phyloP scores from a whole-genome alignment of 2,113 vertebrate genomes.

The Geococcyx californianus region DNA sequence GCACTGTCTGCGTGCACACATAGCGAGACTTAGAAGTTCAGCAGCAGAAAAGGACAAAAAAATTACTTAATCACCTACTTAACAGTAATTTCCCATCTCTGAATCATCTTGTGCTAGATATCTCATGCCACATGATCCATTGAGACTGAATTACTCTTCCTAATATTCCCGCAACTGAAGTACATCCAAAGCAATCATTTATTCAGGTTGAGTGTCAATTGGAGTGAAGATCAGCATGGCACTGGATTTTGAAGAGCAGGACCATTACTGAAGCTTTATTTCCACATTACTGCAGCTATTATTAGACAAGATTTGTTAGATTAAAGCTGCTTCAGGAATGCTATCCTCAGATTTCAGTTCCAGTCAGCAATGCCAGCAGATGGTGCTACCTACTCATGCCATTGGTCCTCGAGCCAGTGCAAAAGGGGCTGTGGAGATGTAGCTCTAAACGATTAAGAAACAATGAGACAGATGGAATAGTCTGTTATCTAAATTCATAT shows the following conservation, averaged over 20 bases:
- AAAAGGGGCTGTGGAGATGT: background rate
- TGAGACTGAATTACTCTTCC: background rate
- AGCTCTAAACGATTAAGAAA: fast-evolving
- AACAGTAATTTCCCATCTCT: background rate
- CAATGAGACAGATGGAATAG: too few species aligned
- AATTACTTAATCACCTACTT: background rate
- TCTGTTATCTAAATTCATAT: too few species aligned
- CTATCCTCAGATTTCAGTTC: fast-evolving
- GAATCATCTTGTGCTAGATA: background rate
- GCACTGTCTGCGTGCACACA: background rate
- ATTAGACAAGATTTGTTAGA: fast-evolving
- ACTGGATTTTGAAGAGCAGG: background rate
- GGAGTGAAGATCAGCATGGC: background rate
- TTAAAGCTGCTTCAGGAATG: background rate
- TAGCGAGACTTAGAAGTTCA: background rate
- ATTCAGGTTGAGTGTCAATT: background rate
- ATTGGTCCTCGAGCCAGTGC: background rate
- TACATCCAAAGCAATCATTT: background rate
- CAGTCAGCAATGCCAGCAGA: background rate
- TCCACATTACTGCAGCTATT: background rate
- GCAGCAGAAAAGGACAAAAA: background rate
- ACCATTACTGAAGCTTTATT: background rate
- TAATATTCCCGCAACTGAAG: background rate
- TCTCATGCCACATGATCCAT: background rate
- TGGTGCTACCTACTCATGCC: constrained; percentile 4